phyloP scores from a whole-genome alignment of 2,888 invertebrate genomes.

The Leucania comma region DNA sequence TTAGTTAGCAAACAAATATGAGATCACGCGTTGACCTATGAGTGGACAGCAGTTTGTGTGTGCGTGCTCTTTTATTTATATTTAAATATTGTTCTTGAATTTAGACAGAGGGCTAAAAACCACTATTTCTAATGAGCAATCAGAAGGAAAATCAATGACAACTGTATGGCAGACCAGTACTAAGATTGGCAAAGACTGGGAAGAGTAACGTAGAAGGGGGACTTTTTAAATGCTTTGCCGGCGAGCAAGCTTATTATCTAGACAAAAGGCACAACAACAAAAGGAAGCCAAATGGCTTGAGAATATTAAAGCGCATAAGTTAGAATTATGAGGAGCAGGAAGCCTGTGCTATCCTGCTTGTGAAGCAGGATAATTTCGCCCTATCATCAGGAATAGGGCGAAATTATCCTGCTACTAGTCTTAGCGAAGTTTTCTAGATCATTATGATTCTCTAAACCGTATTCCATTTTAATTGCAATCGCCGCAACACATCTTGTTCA shows the following conservation, averaged over 20 bases:
- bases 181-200: background rate
- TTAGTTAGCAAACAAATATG: constrained; percentile 62
- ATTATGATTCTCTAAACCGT: background rate
- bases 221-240: too few relatives aligned
- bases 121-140: background rate
- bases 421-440: background rate
- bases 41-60: constrained; percentile 2
- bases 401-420: background rate
- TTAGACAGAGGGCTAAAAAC: background rate
- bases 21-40: constrained; percentile 57
- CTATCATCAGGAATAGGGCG: too few relatives aligned
- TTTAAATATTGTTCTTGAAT: constrained; percentile 15
- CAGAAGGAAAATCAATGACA: background rate
- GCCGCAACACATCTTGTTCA: too few relatives aligned
- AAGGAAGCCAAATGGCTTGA: background rate
- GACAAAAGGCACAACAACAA: background rate
- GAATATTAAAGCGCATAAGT: too few relatives aligned
- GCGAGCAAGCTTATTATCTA: background rate
- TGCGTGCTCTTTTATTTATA: constrained; percentile 11
- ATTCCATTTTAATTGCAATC: too few relatives aligned
- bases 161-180: background rate
- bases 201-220: too few relatives aligned
- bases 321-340: background rate
- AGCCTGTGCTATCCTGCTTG: background rate
- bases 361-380: too few relatives aligned